These are phyloP conservation scores for Prionace glauca DNA, from an alignment of 2,797 vertebrate genomes.

Conservation along the genomic window DNA sequence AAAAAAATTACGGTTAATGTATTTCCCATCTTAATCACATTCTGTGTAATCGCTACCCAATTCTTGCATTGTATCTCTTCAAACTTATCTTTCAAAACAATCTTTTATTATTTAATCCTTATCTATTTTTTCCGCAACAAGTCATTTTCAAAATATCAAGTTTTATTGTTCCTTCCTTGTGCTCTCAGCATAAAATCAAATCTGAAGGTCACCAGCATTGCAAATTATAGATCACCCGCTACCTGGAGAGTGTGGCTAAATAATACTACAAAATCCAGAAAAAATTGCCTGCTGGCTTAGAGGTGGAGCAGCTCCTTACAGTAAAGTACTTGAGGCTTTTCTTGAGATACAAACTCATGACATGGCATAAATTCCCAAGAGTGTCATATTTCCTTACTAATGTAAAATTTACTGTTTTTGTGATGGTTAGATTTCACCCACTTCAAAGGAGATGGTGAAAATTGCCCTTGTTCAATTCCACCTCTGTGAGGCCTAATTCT, in stretches of 20 bases:
- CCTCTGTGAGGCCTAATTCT: neutral
- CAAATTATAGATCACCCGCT: neutral
- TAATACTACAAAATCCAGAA: neutral
- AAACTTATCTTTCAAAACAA: neutral
- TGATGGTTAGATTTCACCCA: neutral
- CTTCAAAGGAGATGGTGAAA: neutral
- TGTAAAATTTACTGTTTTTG: neutral
- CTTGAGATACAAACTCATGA: neutral
- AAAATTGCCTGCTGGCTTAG: neutral
- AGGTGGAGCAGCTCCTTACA: neutral
- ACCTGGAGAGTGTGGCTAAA: neutral
- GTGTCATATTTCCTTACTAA: neutral
- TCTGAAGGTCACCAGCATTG: neutral
- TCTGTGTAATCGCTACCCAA: neutral
- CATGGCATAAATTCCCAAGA: neutral
- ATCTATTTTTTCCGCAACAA: neutral
- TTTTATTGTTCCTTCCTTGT: neutral
- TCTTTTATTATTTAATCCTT: neutral
- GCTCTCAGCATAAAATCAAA: neutral
- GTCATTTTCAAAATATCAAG: neutral
- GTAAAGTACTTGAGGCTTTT: neutral
- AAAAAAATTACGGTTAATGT: neutral
- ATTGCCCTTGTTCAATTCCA: neutral
- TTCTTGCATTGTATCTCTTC: neutral
- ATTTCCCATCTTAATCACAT: neutral